phyloP scores from a whole-genome alignment of 2,888 invertebrate genomes.

The Sclerodermus sp. region DNA sequence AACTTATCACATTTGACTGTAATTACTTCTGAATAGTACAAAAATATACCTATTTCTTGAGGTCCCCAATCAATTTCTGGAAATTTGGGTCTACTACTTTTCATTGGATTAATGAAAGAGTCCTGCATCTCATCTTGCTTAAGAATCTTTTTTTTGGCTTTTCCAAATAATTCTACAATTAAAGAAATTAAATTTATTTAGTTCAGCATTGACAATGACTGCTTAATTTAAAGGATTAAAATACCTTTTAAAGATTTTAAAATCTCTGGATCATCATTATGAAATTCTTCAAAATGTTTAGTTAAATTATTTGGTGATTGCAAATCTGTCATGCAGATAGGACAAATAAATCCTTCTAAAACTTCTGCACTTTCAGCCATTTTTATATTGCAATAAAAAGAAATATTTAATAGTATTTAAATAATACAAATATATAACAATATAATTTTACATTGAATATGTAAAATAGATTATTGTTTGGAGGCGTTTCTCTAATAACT shows the following conservation, averaged over 20 bases:
- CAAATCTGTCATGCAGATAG: slow-evolving; percentile 89
- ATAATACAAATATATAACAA: background rate
- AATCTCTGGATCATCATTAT: slow-evolving; percentile 85
- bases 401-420: background rate
- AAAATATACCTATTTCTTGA: slow-evolving; percentile 64
- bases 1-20: background rate
- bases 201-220: background rate
- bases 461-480: background rate
- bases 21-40: background rate
- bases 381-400: background rate
- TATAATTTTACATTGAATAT: background rate
- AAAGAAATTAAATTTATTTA: slow-evolving; percentile 12
- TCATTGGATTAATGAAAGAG: slow-evolving; percentile 25
- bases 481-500: too few relatives aligned
- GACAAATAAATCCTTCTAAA: slow-evolving; percentile 92
- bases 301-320: slow-evolving; percentile 82
- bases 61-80: slow-evolving; percentile 61
- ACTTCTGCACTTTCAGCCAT: slow-evolving; percentile 65
- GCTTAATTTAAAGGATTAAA: background rate
- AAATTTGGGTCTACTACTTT: slow-evolving; percentile 24
- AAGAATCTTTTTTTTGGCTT: slow-evolving; percentile 85
- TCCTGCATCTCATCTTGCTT: slow-evolving; percentile 68
- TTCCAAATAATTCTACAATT: slow-evolving; percentile 74
- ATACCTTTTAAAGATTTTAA: slow-evolving; percentile 75
- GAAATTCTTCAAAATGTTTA: slow-evolving; percentile 85